Evolutionary conservation across 2,797 vertebrate species (phyloP), one percentile per base, ranked within the genome.

Genomic region (Triplophysa bombifrons): DNA sequence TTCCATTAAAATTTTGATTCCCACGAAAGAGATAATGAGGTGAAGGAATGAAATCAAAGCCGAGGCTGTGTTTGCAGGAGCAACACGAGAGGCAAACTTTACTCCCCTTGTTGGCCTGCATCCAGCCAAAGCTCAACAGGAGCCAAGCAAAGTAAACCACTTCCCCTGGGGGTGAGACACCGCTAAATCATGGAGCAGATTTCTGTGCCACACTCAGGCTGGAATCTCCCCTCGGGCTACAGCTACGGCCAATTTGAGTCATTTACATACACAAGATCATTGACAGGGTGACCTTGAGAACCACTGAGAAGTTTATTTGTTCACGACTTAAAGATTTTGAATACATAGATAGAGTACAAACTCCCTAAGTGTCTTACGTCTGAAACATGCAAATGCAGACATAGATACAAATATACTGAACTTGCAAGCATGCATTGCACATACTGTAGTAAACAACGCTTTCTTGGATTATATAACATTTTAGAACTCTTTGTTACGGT

Each of bases 81-180:
- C 86, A 90, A 93, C 88, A 88, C 78, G 86, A 92, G 92, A 93
- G 86, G 90, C 89, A 91, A 91, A 92, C 90, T 91, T 88, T 90
- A 92, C 90, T 91, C 87, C 86, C 84, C 84, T 81, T 84, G 84
- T 84, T 88, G 88, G 87, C 86, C 82, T 76, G 61, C 44, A 19
- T 82, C 80, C 77, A 84, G 64, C 48, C 20, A 67, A 76, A 60
- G 74, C 74, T 85, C 78, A 48, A 84, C 51, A 63, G 51, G 83
- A 86, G 91, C 93, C 92, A 93, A 93, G 91, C 86, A 93, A 91
- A 92, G 84, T 82, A 92, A 90, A 87, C 48, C 70, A 61, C 70
- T 92, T 93, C 91, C 91, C 92, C 85, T 85, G 86, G 88, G 90
- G 88, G 83, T 55, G 82, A 82, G 88, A 84, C 83, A 74, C 74